Percentiles rank a stretch among this genome's conserved stretches.
phyloP scores from a whole-genome alignment of 1,140 invertebrate species.

The Teleopsis dalmanni region DNA sequence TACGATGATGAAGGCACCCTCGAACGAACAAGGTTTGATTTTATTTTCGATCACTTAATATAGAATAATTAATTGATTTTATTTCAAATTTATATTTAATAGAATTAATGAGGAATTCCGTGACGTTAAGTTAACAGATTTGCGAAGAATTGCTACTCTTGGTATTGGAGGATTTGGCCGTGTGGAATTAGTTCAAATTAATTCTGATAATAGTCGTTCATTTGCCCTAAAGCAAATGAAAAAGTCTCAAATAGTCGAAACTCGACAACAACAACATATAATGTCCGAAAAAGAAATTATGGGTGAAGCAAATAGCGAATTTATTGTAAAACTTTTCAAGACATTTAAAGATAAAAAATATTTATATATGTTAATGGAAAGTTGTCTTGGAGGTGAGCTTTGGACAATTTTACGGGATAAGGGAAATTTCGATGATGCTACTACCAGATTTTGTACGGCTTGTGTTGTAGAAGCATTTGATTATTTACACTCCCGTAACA shows the following conservation, averaged over 20 bases:
- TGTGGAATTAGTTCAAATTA: conserved; percentile 90
- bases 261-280: conserved; percentile 96
- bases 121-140: conserved; percentile 73
- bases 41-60: background rate
- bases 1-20: conserved; percentile 77
- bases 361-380: conserved; percentile 97
- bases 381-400: conserved; percentile 92
- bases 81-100: conserved; percentile 6
- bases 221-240: conserved; percentile 99
- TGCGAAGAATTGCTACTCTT: conserved; percentile 82
- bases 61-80: background rate
- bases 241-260: conserved; percentile 97
- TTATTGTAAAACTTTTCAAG: conserved; percentile 93
- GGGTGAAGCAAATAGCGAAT: conserved; percentile 93
- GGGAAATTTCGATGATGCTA: conserved; percentile 77
- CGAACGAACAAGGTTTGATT: conserved; percentile 59
- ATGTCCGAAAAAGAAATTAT: conserved; percentile 99
- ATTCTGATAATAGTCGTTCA: conserved; percentile 67
- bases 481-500: conserved; percentile 91
- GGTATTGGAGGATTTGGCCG: conserved; percentile 97
- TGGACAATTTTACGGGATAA: conserved; percentile 92
- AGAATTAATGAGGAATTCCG: conserved; percentile 84
- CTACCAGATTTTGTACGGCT: conserved; percentile 88
- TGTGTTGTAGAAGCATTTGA: conserved; percentile 96
- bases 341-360: conserved; percentile 97